Evolutionary conservation across 2,797 vertebrate species (phyloP).

Genomic region (Ctenopoma kingsleyae): DNA sequence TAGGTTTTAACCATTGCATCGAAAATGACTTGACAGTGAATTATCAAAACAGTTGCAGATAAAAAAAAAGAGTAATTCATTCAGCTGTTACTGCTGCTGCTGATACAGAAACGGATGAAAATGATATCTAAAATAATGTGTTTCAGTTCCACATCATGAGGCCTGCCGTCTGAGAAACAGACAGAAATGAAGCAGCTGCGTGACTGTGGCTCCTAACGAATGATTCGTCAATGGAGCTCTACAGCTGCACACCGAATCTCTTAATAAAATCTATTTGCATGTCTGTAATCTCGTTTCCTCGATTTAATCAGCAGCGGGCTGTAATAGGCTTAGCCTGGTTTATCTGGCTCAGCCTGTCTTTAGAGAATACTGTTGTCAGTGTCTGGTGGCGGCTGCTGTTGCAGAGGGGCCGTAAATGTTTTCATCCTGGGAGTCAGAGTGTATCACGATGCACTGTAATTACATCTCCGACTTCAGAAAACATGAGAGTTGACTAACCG

Average conservation of each 20-base stretch:
- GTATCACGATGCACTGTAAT: not conserved
- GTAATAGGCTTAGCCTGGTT: constrained; percentile 42
- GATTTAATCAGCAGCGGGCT: constrained; percentile 32
- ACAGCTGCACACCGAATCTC: constrained; percentile 32
- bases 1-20: too few species aligned
- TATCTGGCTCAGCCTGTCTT: constrained; percentile 44
- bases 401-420: constrained; percentile 25
- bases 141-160: not conserved
- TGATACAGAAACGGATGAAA: too few species aligned
- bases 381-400: constrained; percentile 8
- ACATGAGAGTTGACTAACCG: not conserved
- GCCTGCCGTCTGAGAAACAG: not conserved
- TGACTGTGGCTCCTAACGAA: constrained; percentile 12
- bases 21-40: too few species aligned
- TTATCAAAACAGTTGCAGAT: too few species aligned
- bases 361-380: constrained; percentile 23
- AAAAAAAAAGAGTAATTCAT: too few species aligned
- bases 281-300: constrained; percentile 51
- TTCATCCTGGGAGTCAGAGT: constrained; percentile 11
- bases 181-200: not conserved
- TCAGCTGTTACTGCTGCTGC: too few species aligned
- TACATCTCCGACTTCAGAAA: not conserved
- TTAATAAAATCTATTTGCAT: constrained; percentile 49
- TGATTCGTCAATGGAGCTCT: not conserved
- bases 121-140: not conserved